Percentiles rank a stretch among this genome's conserved stretches.
Conservation (phyloP, 2,797 vertebrate genomes). For the Vultur gryphus region DNA sequence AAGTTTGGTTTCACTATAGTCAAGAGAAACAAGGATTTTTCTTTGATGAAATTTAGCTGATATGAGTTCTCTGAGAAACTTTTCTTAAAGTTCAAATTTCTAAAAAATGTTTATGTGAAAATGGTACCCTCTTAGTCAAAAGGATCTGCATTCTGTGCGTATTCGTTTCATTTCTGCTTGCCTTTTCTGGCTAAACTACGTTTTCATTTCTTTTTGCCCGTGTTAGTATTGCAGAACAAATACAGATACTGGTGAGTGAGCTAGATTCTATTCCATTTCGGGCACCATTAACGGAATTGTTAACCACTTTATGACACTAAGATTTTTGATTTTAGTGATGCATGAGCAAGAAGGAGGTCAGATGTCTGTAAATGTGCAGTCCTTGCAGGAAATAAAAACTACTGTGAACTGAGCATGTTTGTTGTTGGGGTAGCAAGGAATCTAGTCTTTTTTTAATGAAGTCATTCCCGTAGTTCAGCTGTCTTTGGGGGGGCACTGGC, state of each 20-base stretch:
- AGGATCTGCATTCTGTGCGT: background rate
- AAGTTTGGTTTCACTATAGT: background rate
- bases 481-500: background rate
- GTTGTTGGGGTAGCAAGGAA: background rate
- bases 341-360: background rate
- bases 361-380: background rate
- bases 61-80: background rate
- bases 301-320: slow-evolving; percentile 9
- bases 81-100: background rate
- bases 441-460: background rate
- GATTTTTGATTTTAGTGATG: slow-evolving; percentile 49
- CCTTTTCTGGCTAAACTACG: background rate
- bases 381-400: slow-evolving; percentile 11
- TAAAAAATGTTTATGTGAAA: background rate
- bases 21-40: background rate
- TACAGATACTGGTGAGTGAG: background rate
- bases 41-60: background rate
- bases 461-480: background rate
- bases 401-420: background rate
- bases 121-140: background rate
- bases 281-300: background rate
- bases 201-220: background rate
- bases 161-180: background rate
- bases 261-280: background rate
- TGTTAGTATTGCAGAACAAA: background rate